Evolutionary conservation across 1,140 invertebrate species (phyloP).

Genomic region (Archivesica marissinica): DNA sequence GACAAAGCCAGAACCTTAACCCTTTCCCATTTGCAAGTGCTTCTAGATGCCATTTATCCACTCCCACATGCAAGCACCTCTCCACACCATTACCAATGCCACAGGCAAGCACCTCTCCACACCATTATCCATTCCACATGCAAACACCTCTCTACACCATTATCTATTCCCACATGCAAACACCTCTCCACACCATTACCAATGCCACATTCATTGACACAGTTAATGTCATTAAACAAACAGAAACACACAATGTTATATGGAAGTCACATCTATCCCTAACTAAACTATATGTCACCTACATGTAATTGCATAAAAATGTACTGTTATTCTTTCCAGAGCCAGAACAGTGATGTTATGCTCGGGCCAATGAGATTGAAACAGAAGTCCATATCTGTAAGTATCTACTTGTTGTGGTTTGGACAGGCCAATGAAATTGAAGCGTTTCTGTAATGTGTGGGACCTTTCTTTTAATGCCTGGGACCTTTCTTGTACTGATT

Average conservation of each 20-base stretch:
- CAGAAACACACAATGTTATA: not conserved
- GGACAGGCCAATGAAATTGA: too few species aligned
- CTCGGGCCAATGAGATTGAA: slow-evolving; percentile 70
- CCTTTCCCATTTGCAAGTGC: too few species aligned
- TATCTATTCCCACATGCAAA: not conserved
- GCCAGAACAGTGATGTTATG: slow-evolving; percentile 64
- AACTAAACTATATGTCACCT: not conserved
- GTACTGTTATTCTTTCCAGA: slow-evolving; percentile 63
- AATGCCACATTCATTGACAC: not conserved
- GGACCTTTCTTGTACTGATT: too few species aligned
- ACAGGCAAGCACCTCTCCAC: too few species aligned
- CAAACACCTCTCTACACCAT: not conserved
- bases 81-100: too few species aligned
- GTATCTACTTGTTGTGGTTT: slow-evolving; percentile 18
- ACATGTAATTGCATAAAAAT: not conserved
- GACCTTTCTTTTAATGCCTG: too few species aligned
- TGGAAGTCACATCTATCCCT: not conserved
- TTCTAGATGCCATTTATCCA: too few species aligned
- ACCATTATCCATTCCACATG: too few species aligned
- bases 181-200: not conserved
- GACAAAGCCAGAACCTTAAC: too few species aligned
- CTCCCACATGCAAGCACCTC: too few species aligned
- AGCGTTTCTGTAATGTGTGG: too few species aligned
- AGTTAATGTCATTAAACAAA: not conserved
- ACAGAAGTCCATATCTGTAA: slow-evolving; percentile 71